These are phyloP conservation scores for Amblyopsis hoosieri DNA, from an alignment of 2,797 vertebrate genomes.

Conservation along the genomic window DNA sequence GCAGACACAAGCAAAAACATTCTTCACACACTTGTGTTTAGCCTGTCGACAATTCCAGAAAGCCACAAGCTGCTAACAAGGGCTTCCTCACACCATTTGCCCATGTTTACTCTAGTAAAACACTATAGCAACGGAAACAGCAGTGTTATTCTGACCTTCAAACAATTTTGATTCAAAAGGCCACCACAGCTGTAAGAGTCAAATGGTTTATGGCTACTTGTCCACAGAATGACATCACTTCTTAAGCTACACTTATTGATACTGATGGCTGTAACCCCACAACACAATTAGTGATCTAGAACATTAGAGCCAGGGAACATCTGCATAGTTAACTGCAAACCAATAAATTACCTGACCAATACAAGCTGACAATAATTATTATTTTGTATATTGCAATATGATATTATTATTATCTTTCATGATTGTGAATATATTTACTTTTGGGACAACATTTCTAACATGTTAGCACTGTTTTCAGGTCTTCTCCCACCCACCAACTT, in stretches of 20 bases:
- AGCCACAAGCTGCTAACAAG: constrained; percentile 21
- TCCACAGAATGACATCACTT: constrained; percentile 17
- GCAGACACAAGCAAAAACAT: constrained; percentile 15
- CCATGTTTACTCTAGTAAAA: constrained; percentile 34
- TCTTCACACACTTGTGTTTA: constrained; percentile 21
- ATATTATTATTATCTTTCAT: neutral
- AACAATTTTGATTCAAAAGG: constrained; percentile 15
- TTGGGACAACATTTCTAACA: constrained; percentile 6
- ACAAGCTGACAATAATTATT: constrained; percentile 1
- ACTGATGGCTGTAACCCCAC: constrained; percentile 13
- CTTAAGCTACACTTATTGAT: constrained; percentile 17
- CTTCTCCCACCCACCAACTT: constrained; percentile 86
- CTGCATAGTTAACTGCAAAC: neutral
- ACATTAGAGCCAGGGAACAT: neutral
- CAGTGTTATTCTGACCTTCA: constrained; percentile 21
- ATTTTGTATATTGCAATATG: too few relatives aligned
- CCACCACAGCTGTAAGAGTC: neutral
- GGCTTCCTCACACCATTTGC: constrained; percentile 31
- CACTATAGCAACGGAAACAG: constrained; percentile 16
- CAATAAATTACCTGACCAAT: neutral
- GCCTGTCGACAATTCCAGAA: constrained; percentile 19
- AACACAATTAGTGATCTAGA: constrained; percentile 17
- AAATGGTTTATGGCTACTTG: constrained; percentile 11
- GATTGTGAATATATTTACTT: neutral
- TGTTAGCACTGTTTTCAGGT: constrained; percentile 65